Conservation (phyloP, 2,113 vertebrate genomes). For the Megalops atlanticus region DNA sequence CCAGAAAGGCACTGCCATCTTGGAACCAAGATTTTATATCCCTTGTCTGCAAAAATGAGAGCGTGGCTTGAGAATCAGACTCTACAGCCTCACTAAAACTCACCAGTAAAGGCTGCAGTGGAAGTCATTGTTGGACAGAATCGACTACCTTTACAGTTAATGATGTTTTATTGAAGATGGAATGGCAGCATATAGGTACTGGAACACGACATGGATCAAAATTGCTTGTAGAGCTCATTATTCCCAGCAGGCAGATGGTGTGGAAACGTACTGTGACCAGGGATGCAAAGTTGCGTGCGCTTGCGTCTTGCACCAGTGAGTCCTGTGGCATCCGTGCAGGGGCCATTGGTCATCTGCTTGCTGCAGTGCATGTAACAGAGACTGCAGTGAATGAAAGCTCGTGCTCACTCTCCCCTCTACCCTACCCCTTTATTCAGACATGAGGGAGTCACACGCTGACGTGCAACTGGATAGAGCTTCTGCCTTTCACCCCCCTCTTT, state of each 20-base stretch:
- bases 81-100: too few relatives aligned
- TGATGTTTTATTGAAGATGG: neutral
- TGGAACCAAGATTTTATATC: too few relatives aligned
- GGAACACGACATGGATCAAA: neutral
- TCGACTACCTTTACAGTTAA: conserved; percentile 3
- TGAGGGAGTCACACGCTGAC: neutral
- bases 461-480: too few relatives aligned
- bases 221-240: neutral
- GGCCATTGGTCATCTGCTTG: conserved; percentile 62
- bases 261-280: neutral
- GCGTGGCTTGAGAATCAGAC: too few relatives aligned
- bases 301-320: neutral
- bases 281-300: neutral
- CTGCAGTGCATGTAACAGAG: conserved; percentile 63
- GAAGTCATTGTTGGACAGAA: too few relatives aligned
- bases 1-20: too few relatives aligned
- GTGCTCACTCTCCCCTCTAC: neutral
- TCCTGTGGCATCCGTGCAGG: conserved; percentile 27
- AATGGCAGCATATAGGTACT: too few relatives aligned
- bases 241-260: neutral
- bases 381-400: conserved; percentile 24
- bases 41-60: too few relatives aligned
- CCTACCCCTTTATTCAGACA: neutral
- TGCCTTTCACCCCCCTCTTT: too few relatives aligned
- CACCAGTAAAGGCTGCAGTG: too few relatives aligned